phyloP scores from a whole-genome alignment of 2,888 invertebrate species.

The Laspeyria flexula region DNA sequence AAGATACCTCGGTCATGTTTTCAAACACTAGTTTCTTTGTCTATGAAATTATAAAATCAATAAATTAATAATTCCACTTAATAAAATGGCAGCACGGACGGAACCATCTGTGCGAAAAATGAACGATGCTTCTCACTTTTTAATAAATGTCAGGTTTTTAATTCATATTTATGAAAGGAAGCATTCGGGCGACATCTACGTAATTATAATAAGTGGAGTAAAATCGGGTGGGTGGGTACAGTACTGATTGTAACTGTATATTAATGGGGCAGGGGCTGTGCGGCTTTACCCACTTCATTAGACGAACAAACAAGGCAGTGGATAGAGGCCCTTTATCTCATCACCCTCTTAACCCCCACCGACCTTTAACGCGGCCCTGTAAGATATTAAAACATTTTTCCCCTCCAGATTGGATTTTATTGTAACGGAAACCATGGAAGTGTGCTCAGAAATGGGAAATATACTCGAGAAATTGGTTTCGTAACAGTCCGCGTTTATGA shows the following conservation, averaged over 20 bases:
- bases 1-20: too few species aligned
- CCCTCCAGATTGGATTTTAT: slow-evolving; percentile 48
- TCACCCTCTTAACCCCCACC: slow-evolving; percentile 68
- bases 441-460: slow-evolving; percentile 44
- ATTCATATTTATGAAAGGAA: slow-evolving; percentile 28
- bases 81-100: too few species aligned
- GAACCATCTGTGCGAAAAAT: too few species aligned
- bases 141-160: slow-evolving; percentile 3
- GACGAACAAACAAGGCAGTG: slow-evolving; percentile 74
- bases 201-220: slow-evolving; percentile 48
- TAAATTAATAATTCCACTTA: too few species aligned
- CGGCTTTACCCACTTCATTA: slow-evolving; percentile 79
- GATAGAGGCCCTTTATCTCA: slow-evolving; percentile 66
- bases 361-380: slow-evolving; percentile 41
- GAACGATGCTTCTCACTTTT: not conserved
- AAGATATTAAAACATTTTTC: slow-evolving; percentile 51
- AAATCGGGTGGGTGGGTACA: slow-evolving; percentile 50
- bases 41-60: too few species aligned
- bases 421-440: slow-evolving; percentile 48
- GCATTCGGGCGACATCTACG: slow-evolving; percentile 22
- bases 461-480: slow-evolving; percentile 46
- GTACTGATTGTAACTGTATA: slow-evolving; percentile 69
- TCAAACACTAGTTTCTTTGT: too few species aligned
- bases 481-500: slow-evolving; percentile 37
- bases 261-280: slow-evolving; percentile 64